Percentiles rank a stretch among this genome's conserved stretches.
These are phyloP conservation scores for Spheniscus humboldti DNA, from an alignment of 2,797 vertebrate species.

Conservation along the genomic window DNA sequence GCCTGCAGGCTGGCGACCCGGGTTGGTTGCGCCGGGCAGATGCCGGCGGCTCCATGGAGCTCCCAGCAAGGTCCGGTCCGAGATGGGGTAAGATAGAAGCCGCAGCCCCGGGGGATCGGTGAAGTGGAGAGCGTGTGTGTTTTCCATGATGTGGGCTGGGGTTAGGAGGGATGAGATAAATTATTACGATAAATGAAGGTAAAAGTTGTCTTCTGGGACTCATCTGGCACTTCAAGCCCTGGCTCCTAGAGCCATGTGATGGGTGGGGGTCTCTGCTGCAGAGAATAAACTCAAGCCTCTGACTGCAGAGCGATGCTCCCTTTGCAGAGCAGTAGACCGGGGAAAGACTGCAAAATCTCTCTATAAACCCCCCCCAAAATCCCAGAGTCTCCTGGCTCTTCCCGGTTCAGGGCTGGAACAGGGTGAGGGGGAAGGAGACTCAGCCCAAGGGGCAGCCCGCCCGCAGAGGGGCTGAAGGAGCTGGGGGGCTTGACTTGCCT, in stretches of 20 bases:
- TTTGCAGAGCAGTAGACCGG: not conserved
- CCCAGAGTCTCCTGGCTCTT: not conserved
- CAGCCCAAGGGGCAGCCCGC: not conserved
- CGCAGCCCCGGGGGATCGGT: rapidly evolving
- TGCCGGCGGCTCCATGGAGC: rapidly evolving
- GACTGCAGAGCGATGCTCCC: not conserved
- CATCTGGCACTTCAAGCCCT: not conserved
- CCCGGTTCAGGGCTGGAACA: not conserved
- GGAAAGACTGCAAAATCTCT: not conserved
- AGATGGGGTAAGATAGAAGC: not conserved
- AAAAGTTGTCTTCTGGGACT: not conserved
- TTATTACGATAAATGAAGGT: not conserved
- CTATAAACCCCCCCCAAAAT: not conserved
- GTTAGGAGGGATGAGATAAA: not conserved
- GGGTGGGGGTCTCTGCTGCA: not conserved
- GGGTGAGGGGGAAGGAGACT: not conserved
- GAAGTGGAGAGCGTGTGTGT: rapidly evolving
- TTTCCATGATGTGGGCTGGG: not conserved
- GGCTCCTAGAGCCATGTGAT: not conserved
- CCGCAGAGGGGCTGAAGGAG: not conserved
- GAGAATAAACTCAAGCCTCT: not conserved
- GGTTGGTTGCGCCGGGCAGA: not conserved
- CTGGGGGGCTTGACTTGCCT: rapidly evolving
- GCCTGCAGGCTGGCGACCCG: rapidly evolving
- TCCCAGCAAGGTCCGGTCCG: rapidly evolving